Percentiles rank a stretch among this genome's conserved stretches.
Evolutionary conservation across 30 jellyfish, hydroid and myxozoan genomes (phyloP).

Genomic region (Hydractinia symbiolongicarpus): DNA sequence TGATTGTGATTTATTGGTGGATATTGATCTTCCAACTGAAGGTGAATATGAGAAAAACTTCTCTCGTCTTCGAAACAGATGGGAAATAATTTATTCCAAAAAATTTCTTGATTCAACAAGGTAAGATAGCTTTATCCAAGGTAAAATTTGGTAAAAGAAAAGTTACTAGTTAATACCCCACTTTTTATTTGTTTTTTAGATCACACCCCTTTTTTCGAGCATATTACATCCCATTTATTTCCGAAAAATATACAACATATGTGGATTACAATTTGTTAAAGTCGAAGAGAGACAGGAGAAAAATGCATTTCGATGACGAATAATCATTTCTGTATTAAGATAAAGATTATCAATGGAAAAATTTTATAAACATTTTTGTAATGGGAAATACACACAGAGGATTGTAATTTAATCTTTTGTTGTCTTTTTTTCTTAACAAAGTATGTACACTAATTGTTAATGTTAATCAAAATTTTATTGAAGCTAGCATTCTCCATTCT

Average conservation of each 20-base stretch:
- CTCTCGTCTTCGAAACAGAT: slow-evolving; percentile 40
- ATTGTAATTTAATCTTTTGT: no score
- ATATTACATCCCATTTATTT: slow-evolving; percentile 79
- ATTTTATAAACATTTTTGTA: no score
- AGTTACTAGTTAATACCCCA: neutral
- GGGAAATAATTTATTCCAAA: slow-evolving; percentile 65
- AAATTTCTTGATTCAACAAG: slow-evolving; percentile 63
- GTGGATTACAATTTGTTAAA: slow-evolving; percentile 67
- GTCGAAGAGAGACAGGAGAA: slow-evolving; percentile 47
- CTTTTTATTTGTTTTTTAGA: slow-evolving; percentile 32
- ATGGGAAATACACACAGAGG: no score
- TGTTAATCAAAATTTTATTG: no score
- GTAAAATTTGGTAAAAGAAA: no score
- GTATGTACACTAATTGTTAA: no score
- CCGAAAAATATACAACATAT: slow-evolving; percentile 65
- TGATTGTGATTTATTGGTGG: slow-evolving; percentile 87
- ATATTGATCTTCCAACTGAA: slow-evolving; percentile 46
- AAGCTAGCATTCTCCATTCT: no score
- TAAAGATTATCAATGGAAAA: no score
- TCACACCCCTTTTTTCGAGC: slow-evolving; percentile 85
- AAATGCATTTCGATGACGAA: neutral
- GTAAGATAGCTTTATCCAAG: slow-evolving; percentile 28
- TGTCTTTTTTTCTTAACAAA: no score
- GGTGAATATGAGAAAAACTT: slow-evolving; percentile 70
- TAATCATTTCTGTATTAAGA: no score